Percentiles rank a stretch among this genome's conserved stretches.
phyloP scores from a whole-genome alignment of 2,888 invertebrate genomes.

The Lissonota sp. region DNA sequence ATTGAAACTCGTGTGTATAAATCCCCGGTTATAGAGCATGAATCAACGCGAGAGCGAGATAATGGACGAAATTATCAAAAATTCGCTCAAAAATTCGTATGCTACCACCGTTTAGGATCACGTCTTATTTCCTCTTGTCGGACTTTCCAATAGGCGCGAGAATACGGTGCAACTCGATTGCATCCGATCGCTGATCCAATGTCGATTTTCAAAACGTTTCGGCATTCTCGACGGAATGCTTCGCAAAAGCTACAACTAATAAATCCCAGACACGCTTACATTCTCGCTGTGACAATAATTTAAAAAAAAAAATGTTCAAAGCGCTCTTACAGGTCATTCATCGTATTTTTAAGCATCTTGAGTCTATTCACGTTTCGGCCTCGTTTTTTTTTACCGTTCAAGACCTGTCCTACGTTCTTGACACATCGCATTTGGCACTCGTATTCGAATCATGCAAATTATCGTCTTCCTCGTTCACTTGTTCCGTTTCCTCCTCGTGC shows the following conservation, averaged over 20 bases:
- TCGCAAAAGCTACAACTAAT: background rate
- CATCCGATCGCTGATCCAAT: conserved; percentile 7
- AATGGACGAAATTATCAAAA: background rate
- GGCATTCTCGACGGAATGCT: no score
- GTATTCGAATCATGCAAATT: conserved; percentile 69
- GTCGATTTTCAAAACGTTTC: background rate
- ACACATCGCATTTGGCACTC: conserved; percentile 80
- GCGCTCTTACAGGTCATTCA: conserved; percentile 2
- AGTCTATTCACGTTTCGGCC: conserved; percentile 27
- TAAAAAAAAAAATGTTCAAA: conserved; percentile 1
- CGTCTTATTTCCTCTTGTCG: background rate
- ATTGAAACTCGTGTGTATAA: conserved; percentile 52
- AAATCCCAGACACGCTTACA: background rate
- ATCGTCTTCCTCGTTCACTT: conserved; percentile 65
- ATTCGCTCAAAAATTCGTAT: background rate
- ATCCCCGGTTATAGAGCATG: conserved; percentile 8
- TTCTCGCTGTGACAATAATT: no score
- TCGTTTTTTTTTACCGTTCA: conserved; percentile 43
- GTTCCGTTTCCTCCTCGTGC: conserved; percentile 53
- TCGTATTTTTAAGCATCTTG: conserved; percentile 4
- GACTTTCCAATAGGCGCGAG: conserved; percentile 40
- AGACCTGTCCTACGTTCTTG: conserved; percentile 66
- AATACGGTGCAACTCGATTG: conserved; percentile 9
- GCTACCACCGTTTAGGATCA: background rate
- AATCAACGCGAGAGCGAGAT: conserved; percentile 18